These are phyloP conservation scores for Myiotriccus ornatus DNA, from an alignment of 2,797 vertebrate species.

Conservation along the genomic window DNA sequence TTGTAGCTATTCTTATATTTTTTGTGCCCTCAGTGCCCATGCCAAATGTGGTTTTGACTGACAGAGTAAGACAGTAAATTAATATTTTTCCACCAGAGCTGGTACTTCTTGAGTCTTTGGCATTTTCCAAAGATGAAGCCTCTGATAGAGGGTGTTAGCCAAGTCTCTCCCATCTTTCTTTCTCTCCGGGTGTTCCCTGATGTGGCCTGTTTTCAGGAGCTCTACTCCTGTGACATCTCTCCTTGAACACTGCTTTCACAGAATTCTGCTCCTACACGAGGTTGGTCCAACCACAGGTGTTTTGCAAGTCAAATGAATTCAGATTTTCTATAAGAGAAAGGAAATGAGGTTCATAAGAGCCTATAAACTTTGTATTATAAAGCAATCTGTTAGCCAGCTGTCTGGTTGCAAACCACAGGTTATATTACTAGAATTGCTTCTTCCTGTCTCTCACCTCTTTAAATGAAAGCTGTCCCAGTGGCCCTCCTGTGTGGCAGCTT, in stretches of 20 bases:
- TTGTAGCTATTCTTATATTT: neutral
- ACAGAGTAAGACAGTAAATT: neutral
- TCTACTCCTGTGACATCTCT: neutral
- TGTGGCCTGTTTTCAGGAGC: neutral
- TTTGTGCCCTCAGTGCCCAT: neutral
- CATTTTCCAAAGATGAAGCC: neutral
- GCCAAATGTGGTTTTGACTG: neutral
- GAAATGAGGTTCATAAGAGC: conserved; percentile 50
- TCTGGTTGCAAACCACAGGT: conserved; percentile 52
- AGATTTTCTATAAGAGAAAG: conserved; percentile 52
- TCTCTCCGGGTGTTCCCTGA: neutral
- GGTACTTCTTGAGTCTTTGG: neutral
- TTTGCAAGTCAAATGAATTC: conserved; percentile 32
- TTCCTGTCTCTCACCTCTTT: conserved; percentile 50
- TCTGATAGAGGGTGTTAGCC: neutral
- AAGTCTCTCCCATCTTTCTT: neutral
- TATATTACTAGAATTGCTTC: conserved; percentile 28
- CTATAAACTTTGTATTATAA: conserved; percentile 56
- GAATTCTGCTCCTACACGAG: neutral
- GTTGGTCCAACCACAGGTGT: neutral
- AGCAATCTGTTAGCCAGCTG: conserved; percentile 62
- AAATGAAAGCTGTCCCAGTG: conserved; percentile 15
- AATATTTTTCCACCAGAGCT: neutral
- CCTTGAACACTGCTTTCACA: neutral
- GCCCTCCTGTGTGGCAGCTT: conserved; percentile 3